Evolutionary conservation across 1,140 invertebrate species (phyloP), one percentile per base, ranked within the genome.

Genomic region (Drosophila triauraria): DNA sequence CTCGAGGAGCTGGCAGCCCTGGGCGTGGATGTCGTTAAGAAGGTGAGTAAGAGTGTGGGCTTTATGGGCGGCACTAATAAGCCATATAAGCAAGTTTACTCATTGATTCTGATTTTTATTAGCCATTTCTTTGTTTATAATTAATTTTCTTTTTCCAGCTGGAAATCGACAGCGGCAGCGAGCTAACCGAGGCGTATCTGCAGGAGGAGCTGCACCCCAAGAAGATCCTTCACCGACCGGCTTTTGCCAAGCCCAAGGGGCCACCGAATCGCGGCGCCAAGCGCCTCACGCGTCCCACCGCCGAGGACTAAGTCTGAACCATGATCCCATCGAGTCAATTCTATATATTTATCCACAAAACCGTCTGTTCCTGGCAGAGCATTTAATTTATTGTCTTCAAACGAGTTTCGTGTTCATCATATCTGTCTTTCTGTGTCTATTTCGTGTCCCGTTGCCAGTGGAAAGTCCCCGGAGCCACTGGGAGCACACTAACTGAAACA

Each of bases 201-300:
- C 95, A 97, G 92, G 98, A 99, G 80, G 98, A 99, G 94, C 95
- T 99, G 68, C 98, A 99, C 94, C 98, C 98, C 9, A 98, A 97
- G 93, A 96, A 97, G 87, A 98, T 96, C 93, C 95, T 98, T 48
- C 96, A 98, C 93, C 95, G 96, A 80, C 97, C 97, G 35, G 97
- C 98, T 80, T 99, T 99, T 94, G 97, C 97, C 30, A 99, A 98
- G 93, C 98, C 98, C 12, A 98, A 98, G 94, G 98, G 98, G 42
- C 98, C 98, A 75, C 97, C 97, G 4, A 96, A 97, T 83, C 94
- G 98, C 86, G 98, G 98, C 48, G 97, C 97, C 9, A 98, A 97
- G 93, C 94, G 98, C 69, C 95, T 99, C 69, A 98, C 97, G 57
- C 85, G 91, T 51, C 91, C 91, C 65, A 62, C 91, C 81, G 32